A percentile compares a stretch with the other conserved stretches of the same genome.
Evolutionary conservation across 2,113 vertebrate species (phyloP).

Genomic region (Pholis gunnellus): DNA sequence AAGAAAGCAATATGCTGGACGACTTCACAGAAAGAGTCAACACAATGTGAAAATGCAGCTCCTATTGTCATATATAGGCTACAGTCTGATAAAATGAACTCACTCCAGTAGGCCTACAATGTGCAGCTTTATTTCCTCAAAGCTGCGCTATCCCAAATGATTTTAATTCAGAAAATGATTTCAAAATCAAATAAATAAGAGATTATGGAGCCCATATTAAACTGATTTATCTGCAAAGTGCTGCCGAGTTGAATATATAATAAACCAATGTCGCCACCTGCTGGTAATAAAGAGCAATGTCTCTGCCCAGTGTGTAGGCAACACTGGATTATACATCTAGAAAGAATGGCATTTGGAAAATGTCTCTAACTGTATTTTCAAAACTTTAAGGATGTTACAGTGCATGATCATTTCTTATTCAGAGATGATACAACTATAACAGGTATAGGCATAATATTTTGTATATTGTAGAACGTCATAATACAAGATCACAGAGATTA

Average conservation of each 20-base stretch:
- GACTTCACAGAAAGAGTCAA: conserved; percentile 1
- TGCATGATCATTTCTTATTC: not conserved
- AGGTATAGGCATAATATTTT: not conserved
- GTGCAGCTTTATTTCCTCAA: not conserved
- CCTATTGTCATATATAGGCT: not conserved
- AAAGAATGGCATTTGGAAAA: not conserved
- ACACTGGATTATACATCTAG: not conserved
- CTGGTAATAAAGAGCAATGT: conserved; percentile 18
- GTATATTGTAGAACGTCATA: not conserved
- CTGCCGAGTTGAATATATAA: not conserved
- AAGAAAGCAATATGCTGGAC: conserved; percentile 32
- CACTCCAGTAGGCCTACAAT: not conserved
- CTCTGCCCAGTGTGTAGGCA: not conserved
- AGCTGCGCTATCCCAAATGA: not conserved
- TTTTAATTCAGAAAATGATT: not conserved
- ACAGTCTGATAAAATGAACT: not conserved
- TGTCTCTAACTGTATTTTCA: not conserved
- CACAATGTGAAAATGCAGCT: not conserved
- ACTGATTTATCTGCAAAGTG: not conserved
- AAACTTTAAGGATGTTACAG: not conserved
- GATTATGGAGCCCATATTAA: not conserved
- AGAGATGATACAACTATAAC: not conserved
- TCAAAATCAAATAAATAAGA: not conserved
- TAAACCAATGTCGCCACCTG: conserved; percentile 37
- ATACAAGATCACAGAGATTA: not conserved